A percentile compares a stretch with the other conserved stretches of the same genome.
phyloP scores from a whole-genome alignment of 1,140 invertebrate species.

The Odontomachus brunneus region DNA sequence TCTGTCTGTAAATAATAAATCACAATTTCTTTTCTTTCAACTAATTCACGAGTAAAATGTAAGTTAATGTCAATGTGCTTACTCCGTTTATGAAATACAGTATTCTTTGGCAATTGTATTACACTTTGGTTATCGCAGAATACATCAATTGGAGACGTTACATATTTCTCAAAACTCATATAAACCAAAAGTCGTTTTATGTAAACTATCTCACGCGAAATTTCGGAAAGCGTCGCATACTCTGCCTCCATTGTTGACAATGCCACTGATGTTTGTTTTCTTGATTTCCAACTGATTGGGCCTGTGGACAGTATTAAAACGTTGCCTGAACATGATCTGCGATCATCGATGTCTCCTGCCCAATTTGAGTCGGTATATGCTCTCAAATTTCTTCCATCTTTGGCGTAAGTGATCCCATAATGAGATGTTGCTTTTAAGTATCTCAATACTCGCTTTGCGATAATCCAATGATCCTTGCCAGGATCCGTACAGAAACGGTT shows the following conservation, averaged over 20 bases:
- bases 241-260: constrained; percentile 10
- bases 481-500: constrained; percentile 14
- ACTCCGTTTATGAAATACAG: not conserved
- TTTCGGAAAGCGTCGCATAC: not conserved
- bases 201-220: not conserved
- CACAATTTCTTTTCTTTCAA: not conserved
- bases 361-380: constrained; percentile 18
- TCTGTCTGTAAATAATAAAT: not conserved
- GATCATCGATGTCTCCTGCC: not conserved
- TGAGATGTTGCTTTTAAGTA: constrained; percentile 1
- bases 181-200: not conserved
- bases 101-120: not conserved
- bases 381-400: not conserved
- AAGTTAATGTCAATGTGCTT: not conserved
- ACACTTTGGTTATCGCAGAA: constrained; percentile 10
- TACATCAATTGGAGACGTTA: not conserved
- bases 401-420: constrained; percentile 17
- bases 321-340: not conserved
- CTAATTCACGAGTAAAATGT: not conserved
- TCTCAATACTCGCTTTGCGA: not conserved
- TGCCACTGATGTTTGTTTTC: not conserved
- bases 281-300: constrained; percentile 24
- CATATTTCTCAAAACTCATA: not conserved
- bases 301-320: not conserved
- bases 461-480: not conserved